Base-by-base conservation (phyloP, 2,797 vertebrate species). In the Pagetopsis macropterus region DNA sequence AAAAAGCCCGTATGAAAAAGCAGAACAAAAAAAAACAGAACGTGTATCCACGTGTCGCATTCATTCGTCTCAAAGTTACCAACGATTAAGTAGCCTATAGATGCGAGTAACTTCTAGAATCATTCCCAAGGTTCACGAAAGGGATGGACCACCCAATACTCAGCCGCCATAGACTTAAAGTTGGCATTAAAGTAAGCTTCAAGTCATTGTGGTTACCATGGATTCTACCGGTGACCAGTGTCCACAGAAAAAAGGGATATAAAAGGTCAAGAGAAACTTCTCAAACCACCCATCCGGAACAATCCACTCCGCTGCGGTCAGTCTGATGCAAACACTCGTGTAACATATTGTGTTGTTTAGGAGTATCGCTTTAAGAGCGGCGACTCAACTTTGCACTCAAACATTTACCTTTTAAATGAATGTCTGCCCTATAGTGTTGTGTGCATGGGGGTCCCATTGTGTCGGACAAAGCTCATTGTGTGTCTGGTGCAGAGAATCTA, bases 381-480 rank as follows among this genome's bases (percentile, higher is more conserved):
- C 52, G 27, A 72, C 46, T 73, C 49, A 66, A 48, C 55, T 76
- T 41, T 78, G 68, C 3, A 63, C 55, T 85, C 63, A 85, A 86
- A 84, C 52, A 75, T 78, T 79, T 81, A 71, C 50, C 64, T 71
- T 82, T 73, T 62, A 78, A 81, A 84, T 82, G 0, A 72, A 79
- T 72, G 68, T 76, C 68, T 45, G 55, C 54, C 13, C 40, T 52
- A 54, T 59, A 43, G 54, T 66, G 60, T 27, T 70, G 66, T 65
- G 68, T 21, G 55, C 12, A 50, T 54, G 31, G 9, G 63, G 59
- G 11, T 76, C 48, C 71, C 65, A 77, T 80, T 88, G 84, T 81
- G 55, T 77, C 62, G 31, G 16, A 78, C 65, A 77, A 71, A 72
- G 75, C 80, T 87, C 73, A 74, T 57, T 83, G 84, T 88, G 71